Conservation (phyloP, 2,888 invertebrate species). For the Automeris io region DNA sequence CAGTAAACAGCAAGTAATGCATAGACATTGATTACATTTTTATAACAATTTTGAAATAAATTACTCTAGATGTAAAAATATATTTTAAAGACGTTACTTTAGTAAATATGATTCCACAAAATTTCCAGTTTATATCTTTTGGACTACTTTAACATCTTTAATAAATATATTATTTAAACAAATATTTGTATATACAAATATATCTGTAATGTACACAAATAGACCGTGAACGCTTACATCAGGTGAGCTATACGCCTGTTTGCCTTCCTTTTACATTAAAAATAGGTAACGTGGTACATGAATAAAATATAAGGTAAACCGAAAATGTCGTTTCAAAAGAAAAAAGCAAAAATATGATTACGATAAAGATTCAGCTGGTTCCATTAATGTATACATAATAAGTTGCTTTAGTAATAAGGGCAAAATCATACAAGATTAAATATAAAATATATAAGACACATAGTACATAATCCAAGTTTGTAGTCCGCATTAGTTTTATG, state of each 20-base stretch:
- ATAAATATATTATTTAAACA: too few relatives aligned
- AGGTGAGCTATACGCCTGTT: neutral
- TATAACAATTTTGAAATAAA: neutral
- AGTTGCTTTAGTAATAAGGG: constrained; percentile 12
- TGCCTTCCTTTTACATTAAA: too few relatives aligned
- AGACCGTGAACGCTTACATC: neutral
- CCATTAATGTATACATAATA: constrained; percentile 1
- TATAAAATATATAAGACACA: constrained; percentile 6
- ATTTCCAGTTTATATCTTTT: too few relatives aligned
- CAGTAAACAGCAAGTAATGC: too few relatives aligned
- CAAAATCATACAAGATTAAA: constrained; percentile 18
- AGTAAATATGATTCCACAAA: too few relatives aligned
- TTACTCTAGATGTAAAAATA: neutral
- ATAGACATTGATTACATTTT: too few relatives aligned
- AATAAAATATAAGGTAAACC: too few relatives aligned
- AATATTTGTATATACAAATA: neutral
- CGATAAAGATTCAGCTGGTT: neutral
- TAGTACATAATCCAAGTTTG: constrained; percentile 27
- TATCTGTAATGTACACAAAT: neutral
- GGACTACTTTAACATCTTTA: too few relatives aligned
- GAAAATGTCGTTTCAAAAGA: too few relatives aligned
- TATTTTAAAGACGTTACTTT: too few relatives aligned
- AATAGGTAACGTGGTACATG: too few relatives aligned
- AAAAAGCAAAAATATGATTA: too few relatives aligned
- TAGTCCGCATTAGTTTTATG: constrained; percentile 37